Percentiles rank a stretch among this genome's conserved stretches.
Conservation (phyloP, 2,888 invertebrate species). For the Graphium colonna region DNA sequence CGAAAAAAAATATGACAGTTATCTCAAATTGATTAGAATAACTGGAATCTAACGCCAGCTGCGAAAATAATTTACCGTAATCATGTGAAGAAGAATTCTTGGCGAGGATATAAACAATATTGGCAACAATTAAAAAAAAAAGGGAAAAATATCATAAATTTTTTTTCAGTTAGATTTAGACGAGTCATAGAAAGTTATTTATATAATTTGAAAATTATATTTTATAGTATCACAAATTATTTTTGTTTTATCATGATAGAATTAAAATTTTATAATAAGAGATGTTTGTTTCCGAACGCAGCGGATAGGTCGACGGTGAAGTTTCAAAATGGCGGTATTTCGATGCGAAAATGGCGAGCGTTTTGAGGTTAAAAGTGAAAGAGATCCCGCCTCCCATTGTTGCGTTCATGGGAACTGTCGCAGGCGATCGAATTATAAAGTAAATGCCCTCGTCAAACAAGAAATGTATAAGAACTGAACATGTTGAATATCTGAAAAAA, state of each 20-base stretch:
- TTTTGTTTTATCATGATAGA: neutral
- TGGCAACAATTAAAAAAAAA: neutral
- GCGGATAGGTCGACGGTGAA: constrained; percentile 30
- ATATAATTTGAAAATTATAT: neutral
- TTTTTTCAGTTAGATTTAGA: neutral
- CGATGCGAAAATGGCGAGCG: constrained; percentile 32
- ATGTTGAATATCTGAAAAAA: neutral
- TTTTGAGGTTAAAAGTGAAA: constrained; percentile 67
- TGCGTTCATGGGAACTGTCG: constrained; percentile 18
- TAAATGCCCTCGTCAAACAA: neutral
- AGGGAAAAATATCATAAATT: neutral
- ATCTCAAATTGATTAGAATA: too few relatives aligned
- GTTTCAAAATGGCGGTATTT: constrained; percentile 31
- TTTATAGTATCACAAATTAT: too few relatives aligned
- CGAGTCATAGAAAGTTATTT: neutral
- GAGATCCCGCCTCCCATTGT: constrained; percentile 62
- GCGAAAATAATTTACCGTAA: neutral
- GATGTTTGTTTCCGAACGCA: constrained; percentile 9
- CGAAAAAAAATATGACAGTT: too few relatives aligned
- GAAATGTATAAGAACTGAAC: neutral
- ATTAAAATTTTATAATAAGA: constrained; percentile 1
- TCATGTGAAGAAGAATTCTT: too few relatives aligned
- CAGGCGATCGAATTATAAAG: neutral
- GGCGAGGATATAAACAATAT: too few relatives aligned
- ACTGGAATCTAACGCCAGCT: too few relatives aligned